A percentile compares a stretch with the other conserved stretches of the same genome.
These are phyloP conservation scores for Antennarius maculatus DNA, from an alignment of 2,797 vertebrate genomes.

Conservation along the genomic window DNA sequence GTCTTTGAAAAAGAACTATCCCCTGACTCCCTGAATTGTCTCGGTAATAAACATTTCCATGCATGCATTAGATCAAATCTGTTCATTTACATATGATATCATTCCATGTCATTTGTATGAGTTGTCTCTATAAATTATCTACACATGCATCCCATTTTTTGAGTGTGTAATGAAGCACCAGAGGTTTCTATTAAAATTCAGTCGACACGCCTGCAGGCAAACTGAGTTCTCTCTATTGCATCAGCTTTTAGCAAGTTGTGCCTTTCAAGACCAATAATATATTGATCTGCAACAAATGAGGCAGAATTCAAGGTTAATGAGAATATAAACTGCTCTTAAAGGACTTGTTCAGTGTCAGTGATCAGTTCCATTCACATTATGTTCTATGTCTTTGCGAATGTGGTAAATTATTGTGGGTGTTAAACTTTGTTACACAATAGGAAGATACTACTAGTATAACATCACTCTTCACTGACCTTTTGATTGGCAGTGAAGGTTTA, in stretches of 20 bases:
- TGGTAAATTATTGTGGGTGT: not conserved
- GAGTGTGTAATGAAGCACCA: constrained; percentile 54
- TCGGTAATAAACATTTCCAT: constrained; percentile 42
- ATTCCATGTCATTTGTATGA: constrained; percentile 37
- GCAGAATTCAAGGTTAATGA: constrained; percentile 40
- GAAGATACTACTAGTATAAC: no score
- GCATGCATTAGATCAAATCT: constrained; percentile 39
- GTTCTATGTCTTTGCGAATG: no score
- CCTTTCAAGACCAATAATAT: constrained; percentile 46
- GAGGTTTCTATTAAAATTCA: constrained; percentile 44
- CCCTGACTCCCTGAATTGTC: constrained; percentile 27
- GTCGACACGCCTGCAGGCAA: constrained; percentile 43
- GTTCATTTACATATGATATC: constrained; percentile 36
- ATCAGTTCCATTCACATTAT: not conserved
- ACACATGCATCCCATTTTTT: constrained; percentile 31
- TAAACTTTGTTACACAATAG: not conserved
- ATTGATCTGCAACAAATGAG: constrained; percentile 41
- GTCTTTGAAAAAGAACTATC: constrained; percentile 31
- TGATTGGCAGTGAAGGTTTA: no score
- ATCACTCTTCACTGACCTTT: no score
- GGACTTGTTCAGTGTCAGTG: constrained; percentile 1
- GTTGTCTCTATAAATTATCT: constrained; percentile 38
- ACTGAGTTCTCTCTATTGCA: constrained; percentile 25
- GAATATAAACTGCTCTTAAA: constrained; percentile 22
- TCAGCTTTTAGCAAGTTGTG: constrained; percentile 18